Evolutionary conservation across 2,888 invertebrate species (phyloP).

Genomic region (Dryocosmus kuriphilus): DNA sequence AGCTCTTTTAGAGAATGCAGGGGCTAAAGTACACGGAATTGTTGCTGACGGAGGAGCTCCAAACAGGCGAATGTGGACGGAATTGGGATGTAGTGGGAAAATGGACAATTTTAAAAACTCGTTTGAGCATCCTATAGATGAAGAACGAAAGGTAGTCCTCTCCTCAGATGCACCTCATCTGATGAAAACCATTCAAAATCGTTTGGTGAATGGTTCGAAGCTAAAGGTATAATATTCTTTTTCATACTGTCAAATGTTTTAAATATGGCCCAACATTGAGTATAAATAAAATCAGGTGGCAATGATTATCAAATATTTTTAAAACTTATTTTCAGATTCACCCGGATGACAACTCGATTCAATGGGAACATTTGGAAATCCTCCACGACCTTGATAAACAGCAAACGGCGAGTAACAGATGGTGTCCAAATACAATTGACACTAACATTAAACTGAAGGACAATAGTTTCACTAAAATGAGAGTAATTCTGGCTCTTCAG

Average conservation of each 20-base stretch:
- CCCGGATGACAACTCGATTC: not conserved
- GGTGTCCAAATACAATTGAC: not conserved
- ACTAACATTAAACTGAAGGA: not conserved
- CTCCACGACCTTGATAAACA: not conserved
- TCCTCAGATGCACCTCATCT: slow-evolving; percentile 21
- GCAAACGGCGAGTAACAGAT: not conserved
- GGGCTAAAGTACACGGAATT: no score
- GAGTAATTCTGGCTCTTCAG: not conserved
- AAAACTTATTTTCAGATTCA: not conserved
- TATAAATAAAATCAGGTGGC: no score
- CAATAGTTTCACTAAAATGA: not conserved
- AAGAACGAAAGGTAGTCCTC: not conserved
- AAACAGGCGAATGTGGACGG: slow-evolving; percentile 73
- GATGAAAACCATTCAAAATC: not conserved
- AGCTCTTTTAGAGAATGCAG: no score
- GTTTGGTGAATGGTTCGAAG: slow-evolving; percentile 6
- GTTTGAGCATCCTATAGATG: not conserved
- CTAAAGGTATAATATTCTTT: not conserved
- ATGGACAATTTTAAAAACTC: not conserved
- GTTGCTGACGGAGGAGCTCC: slow-evolving; percentile 41
- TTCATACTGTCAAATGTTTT: not conserved
- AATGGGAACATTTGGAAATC: not conserved
- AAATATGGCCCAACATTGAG: not conserved
- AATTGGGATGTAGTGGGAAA: slow-evolving; percentile 2
- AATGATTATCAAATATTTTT: not conserved